phyloP scores from a whole-genome alignment of 2,888 invertebrate genomes.

The Amblyteles armatorius region DNA sequence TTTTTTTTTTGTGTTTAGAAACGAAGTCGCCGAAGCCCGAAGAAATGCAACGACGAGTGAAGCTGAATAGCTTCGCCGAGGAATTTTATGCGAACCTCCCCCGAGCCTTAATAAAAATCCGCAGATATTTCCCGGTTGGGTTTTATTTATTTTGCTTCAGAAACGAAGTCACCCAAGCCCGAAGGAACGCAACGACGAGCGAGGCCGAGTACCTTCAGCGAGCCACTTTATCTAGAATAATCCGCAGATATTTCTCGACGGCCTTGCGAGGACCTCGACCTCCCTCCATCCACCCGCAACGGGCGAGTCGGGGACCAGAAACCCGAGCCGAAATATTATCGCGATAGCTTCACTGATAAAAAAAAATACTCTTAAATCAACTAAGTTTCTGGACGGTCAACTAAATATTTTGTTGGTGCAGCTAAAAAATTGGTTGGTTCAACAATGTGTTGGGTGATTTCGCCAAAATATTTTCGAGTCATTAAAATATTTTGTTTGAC shows the following conservation, averaged over 20 bases:
- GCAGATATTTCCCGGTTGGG: too few species aligned
- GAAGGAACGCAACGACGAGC: neutral
- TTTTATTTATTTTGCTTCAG: constrained; percentile 20
- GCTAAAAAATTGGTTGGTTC: too few species aligned
- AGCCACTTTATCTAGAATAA: neutral
- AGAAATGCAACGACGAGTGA: neutral
- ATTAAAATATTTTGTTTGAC: too few species aligned
- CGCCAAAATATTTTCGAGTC: too few species aligned
- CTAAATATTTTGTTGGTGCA: too few species aligned
- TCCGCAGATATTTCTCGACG: neutral
- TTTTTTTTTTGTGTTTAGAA: constrained; percentile 39
- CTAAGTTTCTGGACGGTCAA: too few species aligned
- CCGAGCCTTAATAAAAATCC: too few species aligned
- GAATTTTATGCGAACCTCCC: too few species aligned
- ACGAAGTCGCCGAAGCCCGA: neutral
- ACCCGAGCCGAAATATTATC: neutral
- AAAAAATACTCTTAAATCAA: too few species aligned
- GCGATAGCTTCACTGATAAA: neutral
- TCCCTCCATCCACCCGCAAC: neutral
- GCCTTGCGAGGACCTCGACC: constrained; percentile 19
- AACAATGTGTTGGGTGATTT: too few species aligned
- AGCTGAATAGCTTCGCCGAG: neutral
- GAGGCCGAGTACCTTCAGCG: too few species aligned
- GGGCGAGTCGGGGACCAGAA: neutral
- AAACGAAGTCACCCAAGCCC: neutral